Evolutionary conservation across 2,113 vertebrate genomes (phyloP), one percentile per base, ranked within the genome.

Genomic region (Tragelaphus imberbis): DNA sequence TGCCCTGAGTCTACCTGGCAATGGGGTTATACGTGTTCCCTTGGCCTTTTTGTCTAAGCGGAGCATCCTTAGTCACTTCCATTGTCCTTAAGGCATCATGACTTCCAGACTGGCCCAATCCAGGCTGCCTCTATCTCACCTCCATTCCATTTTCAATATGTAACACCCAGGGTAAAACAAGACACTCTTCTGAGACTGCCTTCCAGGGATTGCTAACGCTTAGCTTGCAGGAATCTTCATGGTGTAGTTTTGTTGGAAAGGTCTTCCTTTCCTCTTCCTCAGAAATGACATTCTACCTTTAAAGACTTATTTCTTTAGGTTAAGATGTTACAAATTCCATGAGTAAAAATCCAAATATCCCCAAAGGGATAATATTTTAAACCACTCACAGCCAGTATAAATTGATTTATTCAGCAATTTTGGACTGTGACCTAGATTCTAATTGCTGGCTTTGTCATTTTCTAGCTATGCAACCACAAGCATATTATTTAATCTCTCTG

Each of bases 341-440:
- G 88, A 90, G 33, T 85, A 95, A 97, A 93, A 95, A 63, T 85
- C 51, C 81, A 95, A 61, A 51, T 82, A 84, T 27, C 8, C 17
- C 61, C 2, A 2, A 94, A 95, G 80, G 51, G 36, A 12, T 40
- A 89, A 53, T 68, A 90, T 81, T 91, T 90, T 71, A 92, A 96
- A 53, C 4, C 23, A 51, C n/a, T 7, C 61, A 25, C 3, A 85
- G 65, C 40, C 27, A 53, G 59, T 75, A 84, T 51, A 56, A 75
- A 85, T 44, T 47, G 47, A 63, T 79, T 97, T 79, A 49, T 88
- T 95, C 36, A 30, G 55, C 58, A 90, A 65, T 25, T 97, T 47
- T 89, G 16, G 36, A 95, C 28, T 87, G 75, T 88, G 61, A 95
- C 7, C 44, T 97, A 88, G 63, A 91, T 96, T 97, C 97, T 81